Base-by-base conservation (phyloP, 2,888 invertebrate genomes). In the Boloria selene region DNA sequence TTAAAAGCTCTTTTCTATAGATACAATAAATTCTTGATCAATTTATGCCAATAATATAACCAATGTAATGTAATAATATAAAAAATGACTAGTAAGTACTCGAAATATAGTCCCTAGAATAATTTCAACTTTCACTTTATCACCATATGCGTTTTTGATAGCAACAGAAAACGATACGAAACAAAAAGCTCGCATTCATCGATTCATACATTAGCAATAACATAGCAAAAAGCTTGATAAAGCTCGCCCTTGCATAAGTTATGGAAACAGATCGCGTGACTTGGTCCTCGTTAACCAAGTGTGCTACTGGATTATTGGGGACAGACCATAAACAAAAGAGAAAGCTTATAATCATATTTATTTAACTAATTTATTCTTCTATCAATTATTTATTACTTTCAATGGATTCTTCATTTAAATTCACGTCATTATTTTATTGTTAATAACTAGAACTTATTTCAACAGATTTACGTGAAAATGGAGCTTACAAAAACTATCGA, bases 241-340 rank as follows among this genome's bases (percentile, higher is more conserved):
- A 82, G 85, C 82, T 79, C 73, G 77, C 81, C 80, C 82, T 82
- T 83, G 83, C 86, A 38, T 38, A 38, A 38, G 31, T 38, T 38
- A 38, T 38, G 31, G 31, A 38, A 38, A 38, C 84, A 56, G 74
- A 64, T 87, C 75, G 86, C 87, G 87, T 87, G 87, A 81, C 80
- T 70, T 22, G 64, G 42, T 22, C 67, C 77, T 79, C 78, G 79
- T 80, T 81, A 63, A 38, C 31, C 31, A 38, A 38, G 31, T 38
- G 31, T 38, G 69, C 69, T 73, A 74, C 67, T 47, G 61, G 54
- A 53, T 64, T 54, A 53, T 17, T 10, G 45, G 65, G 52, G 59
- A 18, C 61, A 38, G 45, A 13, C 58, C 63, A 61, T 64, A 67
- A 67, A 66, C 61, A 69, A 53, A 47, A 61, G 45, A 53, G 45